These are phyloP conservation scores for Resseliella maxima DNA, from an alignment of 2,888 invertebrate species.

Conservation along the genomic window DNA sequence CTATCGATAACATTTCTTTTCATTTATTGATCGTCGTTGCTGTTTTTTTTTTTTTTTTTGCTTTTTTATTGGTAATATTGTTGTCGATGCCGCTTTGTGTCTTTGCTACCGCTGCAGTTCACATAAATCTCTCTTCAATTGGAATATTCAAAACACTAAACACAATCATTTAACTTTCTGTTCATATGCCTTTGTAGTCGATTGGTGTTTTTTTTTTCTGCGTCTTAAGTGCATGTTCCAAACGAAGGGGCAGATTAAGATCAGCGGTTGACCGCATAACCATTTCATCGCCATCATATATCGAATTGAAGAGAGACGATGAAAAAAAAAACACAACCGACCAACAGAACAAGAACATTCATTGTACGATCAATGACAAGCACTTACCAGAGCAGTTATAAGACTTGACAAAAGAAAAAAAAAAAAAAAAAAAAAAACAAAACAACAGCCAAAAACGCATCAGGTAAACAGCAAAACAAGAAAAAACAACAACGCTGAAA, in stretches of 20 bases:
- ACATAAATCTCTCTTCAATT: slow-evolving; percentile 53
- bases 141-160: slow-evolving; percentile 51
- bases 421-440: background rate
- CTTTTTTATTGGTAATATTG: background rate
- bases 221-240: slow-evolving; percentile 47
- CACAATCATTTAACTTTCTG: slow-evolving; percentile 48
- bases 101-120: slow-evolving; percentile 27
- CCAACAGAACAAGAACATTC: slow-evolving; percentile 27
- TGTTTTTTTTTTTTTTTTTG: background rate
- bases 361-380: slow-evolving; percentile 51
- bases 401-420: slow-evolving; percentile 24
- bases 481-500: background rate
- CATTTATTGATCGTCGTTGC: slow-evolving; percentile 53
- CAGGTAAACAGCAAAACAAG: background rate
- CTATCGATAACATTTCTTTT: slow-evolving; percentile 53
- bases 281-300: slow-evolving; percentile 35
- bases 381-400: slow-evolving; percentile 37
- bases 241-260: slow-evolving; percentile 53
- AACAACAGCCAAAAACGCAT: background rate
- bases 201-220: background rate
- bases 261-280: slow-evolving; percentile 56
- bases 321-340: background rate
- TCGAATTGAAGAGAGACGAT: background rate
- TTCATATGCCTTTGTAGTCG: slow-evolving; percentile 2
- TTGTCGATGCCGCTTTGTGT: slow-evolving; percentile 19